Evolutionary conservation across 53 echinoderm and acorn worm genomes (phyloP).

Genomic region (Zoroaster sp.): DNA sequence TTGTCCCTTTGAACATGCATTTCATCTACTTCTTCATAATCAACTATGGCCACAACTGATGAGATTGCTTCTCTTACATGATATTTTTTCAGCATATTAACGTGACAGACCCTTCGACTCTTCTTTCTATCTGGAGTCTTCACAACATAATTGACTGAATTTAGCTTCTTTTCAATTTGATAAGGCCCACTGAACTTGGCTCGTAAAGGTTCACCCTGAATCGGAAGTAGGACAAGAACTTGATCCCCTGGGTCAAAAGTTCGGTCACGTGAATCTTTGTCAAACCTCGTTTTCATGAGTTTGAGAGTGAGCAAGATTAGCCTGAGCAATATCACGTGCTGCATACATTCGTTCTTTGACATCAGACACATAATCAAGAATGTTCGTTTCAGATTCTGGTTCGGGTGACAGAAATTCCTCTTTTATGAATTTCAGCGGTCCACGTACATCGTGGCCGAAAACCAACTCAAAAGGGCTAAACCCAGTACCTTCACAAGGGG

Average conservation of each 20-base stretch:
- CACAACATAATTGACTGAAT: conserved; percentile 51
- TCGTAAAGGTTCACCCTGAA: conserved; percentile 19
- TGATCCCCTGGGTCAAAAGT: too few relatives aligned
- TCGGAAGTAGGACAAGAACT: conserved; percentile 64
- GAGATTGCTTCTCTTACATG: background rate
- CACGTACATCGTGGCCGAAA: conserved; percentile 59
- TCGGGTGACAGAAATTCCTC: conserved; percentile 46
- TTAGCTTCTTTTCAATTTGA: conserved; percentile 43
- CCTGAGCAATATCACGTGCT: conserved; percentile 52
- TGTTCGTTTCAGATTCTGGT: background rate
- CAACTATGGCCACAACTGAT: background rate
- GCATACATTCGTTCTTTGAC: conserved; percentile 40
- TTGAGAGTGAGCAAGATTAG: conserved; percentile 50
- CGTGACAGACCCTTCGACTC: conserved; percentile 53
- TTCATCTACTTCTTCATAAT: background rate
- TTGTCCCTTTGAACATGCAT: background rate
- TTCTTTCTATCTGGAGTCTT: conserved; percentile 59
- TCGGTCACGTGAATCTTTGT: background rate
- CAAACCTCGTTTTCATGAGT: conserved; percentile 55
- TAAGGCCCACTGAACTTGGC: conserved; percentile 63
- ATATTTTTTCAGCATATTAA: conserved; percentile 71
- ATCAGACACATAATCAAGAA: conserved; percentile 66
- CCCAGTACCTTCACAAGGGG: conserved; percentile 46
- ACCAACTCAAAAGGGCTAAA: conserved; percentile 77
- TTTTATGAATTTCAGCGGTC: conserved; percentile 59